Evolutionary conservation across 2,797 vertebrate genomes (phyloP).

Genomic region (Diceros bicornis): DNA sequence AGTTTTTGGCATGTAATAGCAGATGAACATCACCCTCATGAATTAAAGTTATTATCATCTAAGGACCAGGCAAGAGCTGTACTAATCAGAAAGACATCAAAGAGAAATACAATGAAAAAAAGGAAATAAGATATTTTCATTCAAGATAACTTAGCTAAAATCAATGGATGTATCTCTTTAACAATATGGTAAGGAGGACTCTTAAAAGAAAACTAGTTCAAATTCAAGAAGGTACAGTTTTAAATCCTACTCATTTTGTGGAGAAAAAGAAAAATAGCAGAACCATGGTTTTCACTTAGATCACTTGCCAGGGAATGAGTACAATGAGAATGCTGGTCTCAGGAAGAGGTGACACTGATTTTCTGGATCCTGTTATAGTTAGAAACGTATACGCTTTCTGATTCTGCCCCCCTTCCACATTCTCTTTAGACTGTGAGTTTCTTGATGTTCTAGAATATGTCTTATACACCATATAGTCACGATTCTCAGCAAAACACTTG

Average conservation of each 20-base stretch:
- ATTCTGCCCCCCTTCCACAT: not conserved
- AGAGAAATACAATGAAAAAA: not conserved
- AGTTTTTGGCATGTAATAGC: not conserved
- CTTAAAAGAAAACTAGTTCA: not conserved
- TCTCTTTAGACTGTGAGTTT: not conserved
- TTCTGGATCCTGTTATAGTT: not conserved
- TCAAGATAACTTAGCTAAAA: not conserved
- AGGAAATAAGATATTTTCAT: not conserved
- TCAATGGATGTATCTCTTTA: not conserved
- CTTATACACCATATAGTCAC: not conserved
- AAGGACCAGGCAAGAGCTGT: not conserved
- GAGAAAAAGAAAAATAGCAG: not conserved
- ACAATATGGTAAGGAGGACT: not conserved
- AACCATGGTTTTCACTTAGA: not conserved
- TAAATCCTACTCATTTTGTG: not conserved
- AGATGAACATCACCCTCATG: not conserved
- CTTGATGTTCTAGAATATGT: not conserved
- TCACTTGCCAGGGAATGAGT: not conserved
- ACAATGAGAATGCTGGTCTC: not conserved
- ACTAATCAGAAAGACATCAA: not conserved
- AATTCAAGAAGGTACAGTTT: not conserved
- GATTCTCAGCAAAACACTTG: not conserved
- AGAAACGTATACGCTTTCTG: not conserved
- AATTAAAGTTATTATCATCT: constrained; percentile 19
- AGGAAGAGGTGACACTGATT: not conserved